These are phyloP conservation scores for Julus scanicus DNA, from an alignment of 2,888 invertebrate genomes.

Conservation along the genomic window DNA sequence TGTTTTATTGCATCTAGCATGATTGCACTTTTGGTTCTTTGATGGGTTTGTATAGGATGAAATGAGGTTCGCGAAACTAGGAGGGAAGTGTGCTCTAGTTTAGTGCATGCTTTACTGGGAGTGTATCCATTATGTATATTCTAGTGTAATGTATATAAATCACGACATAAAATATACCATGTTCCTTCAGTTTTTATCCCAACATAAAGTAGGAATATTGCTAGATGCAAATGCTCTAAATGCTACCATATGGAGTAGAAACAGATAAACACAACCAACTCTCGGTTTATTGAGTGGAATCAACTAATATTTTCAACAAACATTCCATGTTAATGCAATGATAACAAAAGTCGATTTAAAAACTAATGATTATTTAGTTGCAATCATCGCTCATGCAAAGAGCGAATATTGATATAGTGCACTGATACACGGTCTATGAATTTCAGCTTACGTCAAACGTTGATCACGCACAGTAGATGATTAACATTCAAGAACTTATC, in stretches of 20 bases:
- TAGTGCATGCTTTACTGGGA: not conserved
- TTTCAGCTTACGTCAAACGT: not conserved
- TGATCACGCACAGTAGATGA: constrained; percentile 19
- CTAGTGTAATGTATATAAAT: not conserved
- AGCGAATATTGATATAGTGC: not conserved
- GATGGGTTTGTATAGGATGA: not conserved
- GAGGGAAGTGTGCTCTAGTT: not conserved
- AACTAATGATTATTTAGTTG: not conserved
- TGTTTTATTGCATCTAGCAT: not conserved
- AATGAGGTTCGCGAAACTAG: not conserved
- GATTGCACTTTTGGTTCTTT: not conserved
- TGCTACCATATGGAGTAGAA: too few species aligned
- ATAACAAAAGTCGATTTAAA: not conserved
- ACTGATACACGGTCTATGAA: not conserved
- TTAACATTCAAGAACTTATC: constrained; percentile 18
- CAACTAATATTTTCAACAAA: not conserved
- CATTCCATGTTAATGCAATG: not conserved
- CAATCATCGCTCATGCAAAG: not conserved
- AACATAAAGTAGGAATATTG: too few species aligned
- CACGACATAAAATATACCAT: too few species aligned
- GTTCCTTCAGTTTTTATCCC: too few species aligned
- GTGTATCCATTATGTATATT: not conserved
- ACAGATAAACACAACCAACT: too few species aligned
- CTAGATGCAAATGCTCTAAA: too few species aligned
- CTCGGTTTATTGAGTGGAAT: too few species aligned